Base-by-base conservation (phyloP, 2,113 vertebrate species). In the Pseudorhombus dupliciocellatus region DNA sequence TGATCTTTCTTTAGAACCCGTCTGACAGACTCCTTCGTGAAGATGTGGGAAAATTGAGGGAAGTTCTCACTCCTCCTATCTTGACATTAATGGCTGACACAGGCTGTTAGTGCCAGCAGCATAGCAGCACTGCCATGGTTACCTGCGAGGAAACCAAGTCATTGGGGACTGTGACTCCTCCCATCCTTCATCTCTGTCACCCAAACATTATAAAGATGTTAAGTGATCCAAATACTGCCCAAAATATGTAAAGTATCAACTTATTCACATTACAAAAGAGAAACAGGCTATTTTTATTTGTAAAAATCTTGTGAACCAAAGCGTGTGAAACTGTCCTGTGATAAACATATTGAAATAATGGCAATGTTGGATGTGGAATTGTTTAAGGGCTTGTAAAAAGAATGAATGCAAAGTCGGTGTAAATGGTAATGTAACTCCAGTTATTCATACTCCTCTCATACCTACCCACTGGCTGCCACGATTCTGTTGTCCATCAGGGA, bases 71-170 rank as follows among this genome's bases (percentile, higher is more conserved):
- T 81, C 75, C 83, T 75, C 70, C 58, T 70, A 46, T 21, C 46
- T 46, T 72, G 67, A 81, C 72, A 76, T 73, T 81, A 79, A 64
- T 65, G 72, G 76, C 59, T 74, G 84, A 66, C 63, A 71, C 62
- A 71, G 54, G 26, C 66, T 86, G 81, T 81, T 77, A 69, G 62
- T 50, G 68, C 70, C 79, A 30, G 80, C 77, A 77, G 73, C 78
- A 70, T 20, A 81, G 76, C 66, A 68, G 83, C 83, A 84, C 79
- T 85, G 60, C 89, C 89, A 89, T 93, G 90, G 91, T 89, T 87
- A 93, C 91, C 85, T 85, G 83, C 70, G 74, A 88, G 81, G 80
- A 88, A 88, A 91, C 73, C 75, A 56, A 75, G 50, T 60, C 86
- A 79, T 73, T 69, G 57, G 91, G 78, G 90, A 91, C 53, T 74